Base-by-base conservation (phyloP, 2,797 vertebrate genomes). In the Channa striata region DNA sequence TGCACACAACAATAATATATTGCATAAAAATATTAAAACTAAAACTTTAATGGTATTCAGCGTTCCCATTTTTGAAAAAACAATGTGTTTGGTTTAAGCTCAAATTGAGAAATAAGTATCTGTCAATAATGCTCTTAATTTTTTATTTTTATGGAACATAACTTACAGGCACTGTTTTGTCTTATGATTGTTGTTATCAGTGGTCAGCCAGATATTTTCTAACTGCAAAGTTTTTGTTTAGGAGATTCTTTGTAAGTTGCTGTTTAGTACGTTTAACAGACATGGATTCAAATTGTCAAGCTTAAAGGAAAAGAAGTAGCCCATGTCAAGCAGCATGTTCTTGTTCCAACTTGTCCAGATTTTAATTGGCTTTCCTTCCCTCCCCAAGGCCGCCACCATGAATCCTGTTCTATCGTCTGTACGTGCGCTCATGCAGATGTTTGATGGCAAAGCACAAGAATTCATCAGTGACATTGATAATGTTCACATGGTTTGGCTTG, bases 401-500 rank as follows among this genome's bases (percentile, higher is more conserved):
- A 95, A 86, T 1, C 90, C 89, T 0, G 78, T 95, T 2, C 90
- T 77, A 19, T 74, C 80, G n/a, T 87, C 93, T 1, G 79, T 91
- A 0, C 67, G 46, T 37, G 88, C 92, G 68, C 91, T 98, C 51
- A 90, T 93, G 77, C 82, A 93, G 9, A 74, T 93, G 10, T 96
- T 95, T 16, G 78, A 81, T 42, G 93, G 81, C 46, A 97, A 96
- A 62, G 72, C 94, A 25, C 68, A 92, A 20, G 93, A 95, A 25
- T 94, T 97, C 62, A 63, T 89, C 30, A 66, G 12, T 68, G 93
- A 95, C 6, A 90, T 96, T 40, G 90, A 96, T 0, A 93, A 88
- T 62, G 93, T 93, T 33, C 95, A 98, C 71, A 87, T 96, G 89
- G 90, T 98, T 59, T 99, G 97, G 98, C 95, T 99, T 33, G 62